Evolutionary conservation across 2,888 invertebrate genomes (phyloP).

Genomic region (Ichneumoninae sp.): DNA sequence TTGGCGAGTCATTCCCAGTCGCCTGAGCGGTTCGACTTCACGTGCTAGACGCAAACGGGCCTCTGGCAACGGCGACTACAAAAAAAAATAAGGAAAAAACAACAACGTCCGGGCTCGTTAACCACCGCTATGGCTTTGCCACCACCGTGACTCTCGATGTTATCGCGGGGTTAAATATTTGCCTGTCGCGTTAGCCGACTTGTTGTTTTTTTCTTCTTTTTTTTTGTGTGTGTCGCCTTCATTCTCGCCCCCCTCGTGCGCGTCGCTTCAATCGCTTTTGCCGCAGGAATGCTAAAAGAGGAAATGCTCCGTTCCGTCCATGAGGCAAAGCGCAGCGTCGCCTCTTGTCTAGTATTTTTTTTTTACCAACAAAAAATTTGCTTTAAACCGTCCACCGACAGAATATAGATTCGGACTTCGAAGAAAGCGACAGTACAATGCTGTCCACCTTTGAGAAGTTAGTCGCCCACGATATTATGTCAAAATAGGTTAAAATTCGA

Average conservation of each 20-base stretch:
- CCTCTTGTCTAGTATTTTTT: conserved; percentile 16
- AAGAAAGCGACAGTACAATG: conserved; percentile 16
- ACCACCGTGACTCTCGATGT: conserved; percentile 62
- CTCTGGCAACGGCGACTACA: background rate
- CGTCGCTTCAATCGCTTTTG: conserved; percentile 42
- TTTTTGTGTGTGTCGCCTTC: conserved; percentile 34
- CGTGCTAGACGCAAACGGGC: background rate
- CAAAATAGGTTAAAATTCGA: no score
- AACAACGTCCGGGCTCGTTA: conserved; percentile 56
- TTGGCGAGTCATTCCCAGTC: background rate
- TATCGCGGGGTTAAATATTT: conserved; percentile 73
- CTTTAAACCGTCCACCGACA: conserved; percentile 2
- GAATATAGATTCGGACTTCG: conserved; percentile 44
- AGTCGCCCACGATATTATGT: no score
- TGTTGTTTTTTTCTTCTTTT: conserved; percentile 51
- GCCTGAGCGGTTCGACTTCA: background rate
- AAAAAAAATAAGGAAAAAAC: conserved; percentile 52
- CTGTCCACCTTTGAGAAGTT: no score
- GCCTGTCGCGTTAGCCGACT: conserved; percentile 42
- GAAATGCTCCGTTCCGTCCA: conserved; percentile 28
- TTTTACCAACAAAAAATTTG: conserved; percentile 47
- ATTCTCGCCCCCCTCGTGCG: conserved; percentile 6
- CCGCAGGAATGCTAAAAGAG: conserved; percentile 33
- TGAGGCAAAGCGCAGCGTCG: background rate
- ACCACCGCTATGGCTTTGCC: conserved; percentile 63